Base-by-base conservation (phyloP, 2,797 vertebrate genomes). In the Eulemur rubriventer region DNA sequence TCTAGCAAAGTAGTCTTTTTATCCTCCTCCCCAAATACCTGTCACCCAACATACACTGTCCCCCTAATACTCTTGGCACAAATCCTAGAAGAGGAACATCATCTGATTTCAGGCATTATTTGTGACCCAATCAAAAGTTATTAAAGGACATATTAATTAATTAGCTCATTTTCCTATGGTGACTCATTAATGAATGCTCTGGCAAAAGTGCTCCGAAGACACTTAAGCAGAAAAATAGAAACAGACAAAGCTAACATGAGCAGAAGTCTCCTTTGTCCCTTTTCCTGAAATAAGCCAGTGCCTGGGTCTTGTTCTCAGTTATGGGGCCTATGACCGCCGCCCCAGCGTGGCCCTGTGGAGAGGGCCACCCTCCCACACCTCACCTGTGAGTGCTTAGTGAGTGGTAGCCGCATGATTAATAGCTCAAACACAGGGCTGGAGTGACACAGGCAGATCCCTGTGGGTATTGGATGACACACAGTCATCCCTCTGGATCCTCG, bases 141-240 rank as follows among this genome's bases (percentile, higher is more conserved):
- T 91, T 91, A 94, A 96, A 94, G 76, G 59, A 55, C 79, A 91
- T 0, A 46, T 94, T 50, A 90, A 46, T 94, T 50, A 90, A 76
- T 85, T 93, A 69, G 76, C 38, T 92, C 13, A 26, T 93, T 95
- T 96, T 89, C 89, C 79, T 93, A 28, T 78, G 81, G 76, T 61
- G 50, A 75, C 69, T 93, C 67, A 87, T 86, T 93, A 83, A 55
- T 70, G 48, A 93, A 83, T 50, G 26, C 16, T 88, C 50, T 52
- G 35, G 46, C 12, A 12, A 92, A 90, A 87, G 76, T 78, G 75
- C 38, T 96, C 65, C 78, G 81, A n/a, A 73, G 69, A 63, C 24
- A 72, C 46, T 81, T 70, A 94, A 52, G 24, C 46, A 73, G 55
- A 61, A 91, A 84, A 83, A 52, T n/a, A 81, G 69, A 61, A 82